These are phyloP conservation scores for Drosophila pachea DNA, from an alignment of 1,140 invertebrate species.

Conservation along the genomic window DNA sequence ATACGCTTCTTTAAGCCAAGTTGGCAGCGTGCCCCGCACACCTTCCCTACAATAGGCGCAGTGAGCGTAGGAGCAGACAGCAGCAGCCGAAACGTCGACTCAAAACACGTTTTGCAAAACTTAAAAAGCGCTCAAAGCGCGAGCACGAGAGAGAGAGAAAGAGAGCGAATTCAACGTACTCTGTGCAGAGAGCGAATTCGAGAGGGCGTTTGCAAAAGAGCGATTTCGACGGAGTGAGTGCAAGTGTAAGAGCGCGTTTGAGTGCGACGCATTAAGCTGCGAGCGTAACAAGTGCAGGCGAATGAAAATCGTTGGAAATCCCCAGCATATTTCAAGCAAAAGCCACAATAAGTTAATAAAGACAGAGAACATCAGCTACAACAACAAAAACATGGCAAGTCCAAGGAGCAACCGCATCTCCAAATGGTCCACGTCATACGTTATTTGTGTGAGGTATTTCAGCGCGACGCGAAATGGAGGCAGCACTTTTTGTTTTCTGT, in stretches of 20 bases:
- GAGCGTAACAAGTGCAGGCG: conserved; percentile 13
- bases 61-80: conserved; percentile 21
- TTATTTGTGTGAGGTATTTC: conserved; percentile 20
- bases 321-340: conserved; percentile 37
- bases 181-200: conserved; percentile 3
- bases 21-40: conserved; percentile 16
- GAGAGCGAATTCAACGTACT: neutral
- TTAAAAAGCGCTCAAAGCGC: conserved; percentile 20
- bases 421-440: conserved; percentile 33
- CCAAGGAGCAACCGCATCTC: conserved; percentile 19
- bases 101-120: conserved; percentile 43
- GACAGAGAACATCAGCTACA: conserved; percentile 6
- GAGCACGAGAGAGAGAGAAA: conserved; percentile 12
- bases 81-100: conserved; percentile 14
- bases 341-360: neutral
- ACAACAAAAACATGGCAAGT: conserved; percentile 23
- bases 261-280: conserved; percentile 12
- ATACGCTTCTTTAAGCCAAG: conserved; percentile 65
- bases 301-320: conserved; percentile 33
- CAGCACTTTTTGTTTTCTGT: neutral
- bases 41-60: conserved; percentile 1
- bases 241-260: conserved; percentile 6
- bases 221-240: conserved; percentile 1
- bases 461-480: neutral
- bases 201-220: neutral